Conservation (phyloP, 1,140 invertebrate genomes). For the Neuroterus valhalla region DNA sequence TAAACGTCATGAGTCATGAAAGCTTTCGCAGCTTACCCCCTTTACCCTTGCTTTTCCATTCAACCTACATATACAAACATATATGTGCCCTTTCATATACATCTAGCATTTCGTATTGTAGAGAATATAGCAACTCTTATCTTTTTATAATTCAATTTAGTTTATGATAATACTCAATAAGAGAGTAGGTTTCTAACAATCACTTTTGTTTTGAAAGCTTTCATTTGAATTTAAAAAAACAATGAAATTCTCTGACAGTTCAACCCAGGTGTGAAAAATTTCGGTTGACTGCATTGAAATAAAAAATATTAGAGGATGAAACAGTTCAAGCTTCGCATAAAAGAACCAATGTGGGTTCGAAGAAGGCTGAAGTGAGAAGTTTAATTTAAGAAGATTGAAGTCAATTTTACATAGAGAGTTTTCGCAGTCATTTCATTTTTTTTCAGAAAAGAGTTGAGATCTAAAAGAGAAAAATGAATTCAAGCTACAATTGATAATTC, state of each 20-base stretch:
- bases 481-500: no score
- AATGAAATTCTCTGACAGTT: neutral
- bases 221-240: neutral
- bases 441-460: no score
- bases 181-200: neutral
- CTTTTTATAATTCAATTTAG: neutral
- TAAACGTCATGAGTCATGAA: constrained; percentile 23
- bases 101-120: neutral
- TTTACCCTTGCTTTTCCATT: constrained; percentile 16
- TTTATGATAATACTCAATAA: constrained; percentile 8
- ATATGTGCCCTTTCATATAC: neutral
- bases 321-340: no score
- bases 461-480: no score
- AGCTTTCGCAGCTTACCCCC: constrained; percentile 1
- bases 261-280: no score
- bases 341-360: no score
- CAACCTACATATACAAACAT: constrained; percentile 1
- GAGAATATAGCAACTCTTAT: constrained; percentile 12
- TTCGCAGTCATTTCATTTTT: no score
- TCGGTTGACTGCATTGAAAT: no score
- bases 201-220: neutral
- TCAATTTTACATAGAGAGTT: no score
- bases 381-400: no score
- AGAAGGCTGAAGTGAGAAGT: no score
- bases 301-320: no score